These are phyloP conservation scores for Lampropteryx suffumata DNA, from an alignment of 2,888 invertebrate genomes.

Conservation along the genomic window DNA sequence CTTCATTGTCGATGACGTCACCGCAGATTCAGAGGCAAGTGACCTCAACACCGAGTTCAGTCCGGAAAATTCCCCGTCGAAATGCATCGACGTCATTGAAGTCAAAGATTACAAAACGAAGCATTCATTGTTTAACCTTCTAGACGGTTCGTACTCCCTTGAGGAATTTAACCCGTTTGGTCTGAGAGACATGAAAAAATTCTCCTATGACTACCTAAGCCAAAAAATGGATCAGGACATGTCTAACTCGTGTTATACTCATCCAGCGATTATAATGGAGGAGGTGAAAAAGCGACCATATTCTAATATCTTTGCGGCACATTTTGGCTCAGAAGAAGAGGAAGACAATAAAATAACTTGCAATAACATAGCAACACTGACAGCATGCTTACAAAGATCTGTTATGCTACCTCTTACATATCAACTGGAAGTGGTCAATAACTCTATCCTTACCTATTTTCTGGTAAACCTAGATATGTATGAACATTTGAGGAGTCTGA, in stretches of 20 bases:
- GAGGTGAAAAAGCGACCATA: slow-evolving; percentile 72
- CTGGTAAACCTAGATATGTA: slow-evolving; percentile 86
- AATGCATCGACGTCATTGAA: slow-evolving; percentile 38
- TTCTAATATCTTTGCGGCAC: slow-evolving; percentile 64
- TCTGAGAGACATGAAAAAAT: slow-evolving; percentile 54
- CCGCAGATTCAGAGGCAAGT: slow-evolving; percentile 46
- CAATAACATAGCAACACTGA: slow-evolving; percentile 75
- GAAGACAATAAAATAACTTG: slow-evolving; percentile 54
- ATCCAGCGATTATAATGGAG: slow-evolving; percentile 67
- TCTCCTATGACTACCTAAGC: slow-evolving; percentile 55
- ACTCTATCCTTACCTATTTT: slow-evolving; percentile 87
- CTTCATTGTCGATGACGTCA: slow-evolving; percentile 68
- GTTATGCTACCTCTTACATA: slow-evolving; percentile 86
- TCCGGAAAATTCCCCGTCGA: slow-evolving; percentile 54
- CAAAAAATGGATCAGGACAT: slow-evolving; percentile 56
- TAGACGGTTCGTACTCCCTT: slow-evolving; percentile 75
- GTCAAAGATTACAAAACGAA: slow-evolving; percentile 37
- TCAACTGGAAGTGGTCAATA: slow-evolving; percentile 87
- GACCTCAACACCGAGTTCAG: slow-evolving; percentile 47
- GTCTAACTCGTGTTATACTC: slow-evolving; percentile 59
- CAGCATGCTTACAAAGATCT: slow-evolving; percentile 85
- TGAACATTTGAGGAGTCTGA: slow-evolving; percentile 87
- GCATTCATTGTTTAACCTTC: slow-evolving; percentile 68
- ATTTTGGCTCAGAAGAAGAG: slow-evolving; percentile 50
- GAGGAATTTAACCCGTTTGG: slow-evolving; percentile 75